phyloP scores from a whole-genome alignment of 2,888 invertebrate genomes.

The Agrochola circellaris region DNA sequence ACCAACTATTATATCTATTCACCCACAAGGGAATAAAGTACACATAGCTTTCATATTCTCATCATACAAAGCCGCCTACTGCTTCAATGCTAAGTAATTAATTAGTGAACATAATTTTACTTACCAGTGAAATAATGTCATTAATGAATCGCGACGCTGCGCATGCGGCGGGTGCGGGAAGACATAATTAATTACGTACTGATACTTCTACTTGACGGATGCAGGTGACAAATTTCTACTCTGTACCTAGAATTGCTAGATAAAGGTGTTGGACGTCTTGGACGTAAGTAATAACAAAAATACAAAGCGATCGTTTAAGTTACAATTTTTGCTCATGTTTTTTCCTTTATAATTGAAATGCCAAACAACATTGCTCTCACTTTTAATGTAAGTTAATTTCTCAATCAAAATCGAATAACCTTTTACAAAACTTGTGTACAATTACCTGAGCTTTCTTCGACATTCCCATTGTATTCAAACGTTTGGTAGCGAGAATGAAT shows the following conservation, averaged over 20 bases:
- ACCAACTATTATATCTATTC: neutral
- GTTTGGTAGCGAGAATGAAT: neutral
- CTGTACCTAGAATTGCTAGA: too few species aligned
- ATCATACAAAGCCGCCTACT: constrained; percentile 31
- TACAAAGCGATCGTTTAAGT: too few species aligned
- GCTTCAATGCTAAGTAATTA: constrained; percentile 41
- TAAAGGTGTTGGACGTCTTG: too few species aligned
- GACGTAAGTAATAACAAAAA: too few species aligned
- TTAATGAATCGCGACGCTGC: constrained; percentile 41
- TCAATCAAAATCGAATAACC: constrained; percentile 17
- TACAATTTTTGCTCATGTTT: neutral
- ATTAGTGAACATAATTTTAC: constrained; percentile 50
- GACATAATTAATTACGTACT: too few species aligned
- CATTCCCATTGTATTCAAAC: constrained; percentile 6
- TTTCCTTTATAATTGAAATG: neutral
- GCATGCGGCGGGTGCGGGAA: too few species aligned
- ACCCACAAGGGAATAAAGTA: constrained; percentile 16
- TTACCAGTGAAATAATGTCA: constrained; percentile 62
- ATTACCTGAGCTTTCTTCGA: constrained; percentile 14
- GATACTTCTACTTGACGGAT: too few species aligned
- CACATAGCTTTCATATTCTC: constrained; percentile 40
- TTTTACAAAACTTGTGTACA: constrained; percentile 14
- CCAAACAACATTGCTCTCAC: constrained; percentile 9
- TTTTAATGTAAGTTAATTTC: constrained; percentile 4
- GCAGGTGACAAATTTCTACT: too few species aligned